Base-by-base conservation (phyloP, 2,113 vertebrate genomes). In the Pachyramphus minor region DNA sequence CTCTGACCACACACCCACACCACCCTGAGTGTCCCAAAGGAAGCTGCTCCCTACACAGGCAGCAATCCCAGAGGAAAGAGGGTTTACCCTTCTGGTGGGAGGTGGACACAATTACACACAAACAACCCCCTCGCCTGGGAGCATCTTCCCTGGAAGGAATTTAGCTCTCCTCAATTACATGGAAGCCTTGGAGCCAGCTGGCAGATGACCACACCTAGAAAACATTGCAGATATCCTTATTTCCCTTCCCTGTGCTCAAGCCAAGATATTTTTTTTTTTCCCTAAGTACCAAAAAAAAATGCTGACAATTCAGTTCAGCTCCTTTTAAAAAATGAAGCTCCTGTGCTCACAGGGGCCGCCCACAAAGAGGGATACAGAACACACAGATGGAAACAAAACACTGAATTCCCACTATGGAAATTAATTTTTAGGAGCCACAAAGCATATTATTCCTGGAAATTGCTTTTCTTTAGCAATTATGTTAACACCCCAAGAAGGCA, bases 401-500 rank as follows among this genome's bases (percentile, higher is more conserved):
- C 37, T 45, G 33, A 56, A 64, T 71, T 58, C 67, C 50, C 67
- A 67, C 41, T 59, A 60, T 44, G 77, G 90, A 94, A 95, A 96
- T 96, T 73, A 92, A 97, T 96, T 97, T 63, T 95, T 94, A 95
- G 56, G 90, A 97, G 79, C 56, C 94, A 95, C 74, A 78, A 89
- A 93, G 79, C 89, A 50, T 67, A 92, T 94, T 95, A 92, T 96
- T 97, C 94, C 90, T 96, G 90, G 80, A 96, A 97, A 87, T 95
- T 94, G 96, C 90, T 96, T 96, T 98, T 96, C 97, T 97, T 96
- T 96, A 93, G 93, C 89, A 96, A 92, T 93, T 91, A 95, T 13
- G 28, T 95, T 87, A 87, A 94, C 88, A 72, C 64, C 66, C 59
- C 91, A 63, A 92, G 88, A 95, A 91, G 95, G 95, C 93, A 96